Percentiles rank a stretch among this genome's conserved stretches.
Conservation (phyloP, 1,140 invertebrate species). For the Sinonovacula constricta region DNA sequence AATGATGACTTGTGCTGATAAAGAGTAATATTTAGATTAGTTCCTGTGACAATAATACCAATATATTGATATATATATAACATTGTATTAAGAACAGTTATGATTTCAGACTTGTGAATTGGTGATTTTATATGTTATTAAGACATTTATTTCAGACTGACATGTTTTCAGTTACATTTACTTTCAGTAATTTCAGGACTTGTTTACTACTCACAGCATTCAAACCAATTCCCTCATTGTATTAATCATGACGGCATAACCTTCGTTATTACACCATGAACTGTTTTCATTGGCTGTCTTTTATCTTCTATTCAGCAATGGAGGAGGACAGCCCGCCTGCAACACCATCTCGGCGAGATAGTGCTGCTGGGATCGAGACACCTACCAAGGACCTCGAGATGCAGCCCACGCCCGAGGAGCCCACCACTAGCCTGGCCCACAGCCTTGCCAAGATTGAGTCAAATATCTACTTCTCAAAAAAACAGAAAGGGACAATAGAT, state of each 20-base stretch:
- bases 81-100: too few relatives aligned
- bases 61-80: too few relatives aligned
- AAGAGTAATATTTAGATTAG: too few relatives aligned
- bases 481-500: constrained; percentile 87
- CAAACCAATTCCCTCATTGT: too few relatives aligned
- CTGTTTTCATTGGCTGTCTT: not conserved
- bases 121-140: not conserved
- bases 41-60: too few relatives aligned
- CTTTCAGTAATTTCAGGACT: too few relatives aligned
- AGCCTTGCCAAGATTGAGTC: constrained; percentile 31
- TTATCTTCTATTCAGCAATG: constrained; percentile 23
- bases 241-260: too few relatives aligned
- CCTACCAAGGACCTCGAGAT: constrained; percentile 34
- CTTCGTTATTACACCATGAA: too few relatives aligned
- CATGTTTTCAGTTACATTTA: too few relatives aligned
- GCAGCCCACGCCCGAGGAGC: constrained; percentile 24
- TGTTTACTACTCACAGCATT: too few relatives aligned
- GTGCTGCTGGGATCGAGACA: constrained; percentile 35
- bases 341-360: constrained; percentile 29
- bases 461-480: constrained; percentile 80
- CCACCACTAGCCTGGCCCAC: not conserved
- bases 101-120: too few relatives aligned
- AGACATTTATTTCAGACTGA: not conserved
- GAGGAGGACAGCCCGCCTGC: constrained; percentile 38
- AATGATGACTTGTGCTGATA: too few relatives aligned